A percentile compares a stretch with the other conserved stretches of the same genome.
Conservation (phyloP, 2,797 vertebrate species). For the Pangasius larnaudii region DNA sequence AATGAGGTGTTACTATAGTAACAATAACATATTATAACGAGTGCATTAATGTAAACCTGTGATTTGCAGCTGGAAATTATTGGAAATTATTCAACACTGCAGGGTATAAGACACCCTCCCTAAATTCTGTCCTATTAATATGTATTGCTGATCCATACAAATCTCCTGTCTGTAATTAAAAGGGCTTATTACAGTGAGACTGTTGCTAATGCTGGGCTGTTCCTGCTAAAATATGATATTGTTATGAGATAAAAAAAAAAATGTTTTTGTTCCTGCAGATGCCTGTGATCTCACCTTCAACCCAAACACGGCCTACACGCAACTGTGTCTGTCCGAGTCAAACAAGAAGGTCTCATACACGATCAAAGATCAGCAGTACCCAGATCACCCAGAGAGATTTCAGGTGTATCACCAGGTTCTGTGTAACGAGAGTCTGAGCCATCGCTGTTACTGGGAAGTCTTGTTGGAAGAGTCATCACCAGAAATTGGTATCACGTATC, state of each 20-base stretch:
- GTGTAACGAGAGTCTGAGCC: conserved; percentile 7
- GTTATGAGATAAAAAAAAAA: not conserved
- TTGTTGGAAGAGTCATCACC: not conserved
- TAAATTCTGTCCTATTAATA: not conserved
- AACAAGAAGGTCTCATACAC: too few relatives aligned
- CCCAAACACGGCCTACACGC: too few relatives aligned
- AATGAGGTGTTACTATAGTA: too few relatives aligned
- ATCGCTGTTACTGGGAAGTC: conserved; percentile 26
- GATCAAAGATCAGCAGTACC: not conserved
- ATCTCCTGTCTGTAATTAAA: not conserved
- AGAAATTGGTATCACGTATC: conserved; percentile 1
- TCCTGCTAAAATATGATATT: not conserved
- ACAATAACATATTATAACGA: too few relatives aligned
- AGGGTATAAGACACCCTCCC: too few relatives aligned
- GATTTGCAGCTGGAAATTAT: too few relatives aligned
- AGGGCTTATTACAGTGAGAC: not conserved
- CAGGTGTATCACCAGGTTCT: not conserved
- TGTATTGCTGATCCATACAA: not conserved
- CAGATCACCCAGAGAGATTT: conserved; percentile 21
- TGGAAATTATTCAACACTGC: too few relatives aligned
- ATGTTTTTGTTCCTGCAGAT: not conserved
- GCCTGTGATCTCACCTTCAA: too few relatives aligned
- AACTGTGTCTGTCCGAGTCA: too few relatives aligned
- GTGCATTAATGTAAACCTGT: too few relatives aligned
- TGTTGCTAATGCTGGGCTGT: not conserved